Percentiles rank a stretch among this genome's conserved stretches.
Evolutionary conservation across 2,797 vertebrate genomes (phyloP).

Genomic region (Amblyraja radiata): DNA sequence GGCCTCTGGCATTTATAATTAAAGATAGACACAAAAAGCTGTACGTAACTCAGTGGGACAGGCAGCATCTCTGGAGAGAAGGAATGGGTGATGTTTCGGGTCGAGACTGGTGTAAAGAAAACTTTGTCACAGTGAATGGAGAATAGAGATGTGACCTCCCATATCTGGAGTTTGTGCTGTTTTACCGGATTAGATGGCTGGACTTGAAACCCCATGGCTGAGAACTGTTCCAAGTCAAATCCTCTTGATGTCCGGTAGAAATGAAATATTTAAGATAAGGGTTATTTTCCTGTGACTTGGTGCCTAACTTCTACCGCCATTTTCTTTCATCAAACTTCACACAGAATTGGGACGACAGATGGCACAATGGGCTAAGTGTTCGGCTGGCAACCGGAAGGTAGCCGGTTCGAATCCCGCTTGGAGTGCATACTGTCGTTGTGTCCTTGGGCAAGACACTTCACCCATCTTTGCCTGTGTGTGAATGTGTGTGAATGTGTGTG

Average conservation of each 20-base stretch:
- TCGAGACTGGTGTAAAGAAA: background rate
- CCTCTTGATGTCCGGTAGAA: background rate
- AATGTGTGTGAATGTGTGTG: too few relatives aligned
- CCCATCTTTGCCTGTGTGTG: too few relatives aligned
- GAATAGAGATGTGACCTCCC: background rate
- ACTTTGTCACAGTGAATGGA: background rate
- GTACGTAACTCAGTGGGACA: too few relatives aligned
- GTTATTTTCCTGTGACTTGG: background rate
- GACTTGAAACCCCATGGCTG: background rate
- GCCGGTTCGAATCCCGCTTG: too few relatives aligned
- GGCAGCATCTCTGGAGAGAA: too few relatives aligned
- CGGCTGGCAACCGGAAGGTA: too few relatives aligned
- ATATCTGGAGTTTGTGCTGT: slow-evolving; percentile 4
- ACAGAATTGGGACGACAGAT: too few relatives aligned
- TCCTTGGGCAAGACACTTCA: too few relatives aligned
- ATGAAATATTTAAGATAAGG: background rate
- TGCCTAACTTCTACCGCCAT: background rate
- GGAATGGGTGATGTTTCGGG: too few relatives aligned
- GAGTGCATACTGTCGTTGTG: too few relatives aligned
- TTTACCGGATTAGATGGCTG: slow-evolving; percentile 13
- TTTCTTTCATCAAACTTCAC: background rate
- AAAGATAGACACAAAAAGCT: too few relatives aligned
- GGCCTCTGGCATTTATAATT: background rate
- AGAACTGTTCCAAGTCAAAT: background rate
- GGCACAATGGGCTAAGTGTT: too few relatives aligned